phyloP scores from a whole-genome alignment of 2,797 vertebrate genomes.

The Psittacula echo region DNA sequence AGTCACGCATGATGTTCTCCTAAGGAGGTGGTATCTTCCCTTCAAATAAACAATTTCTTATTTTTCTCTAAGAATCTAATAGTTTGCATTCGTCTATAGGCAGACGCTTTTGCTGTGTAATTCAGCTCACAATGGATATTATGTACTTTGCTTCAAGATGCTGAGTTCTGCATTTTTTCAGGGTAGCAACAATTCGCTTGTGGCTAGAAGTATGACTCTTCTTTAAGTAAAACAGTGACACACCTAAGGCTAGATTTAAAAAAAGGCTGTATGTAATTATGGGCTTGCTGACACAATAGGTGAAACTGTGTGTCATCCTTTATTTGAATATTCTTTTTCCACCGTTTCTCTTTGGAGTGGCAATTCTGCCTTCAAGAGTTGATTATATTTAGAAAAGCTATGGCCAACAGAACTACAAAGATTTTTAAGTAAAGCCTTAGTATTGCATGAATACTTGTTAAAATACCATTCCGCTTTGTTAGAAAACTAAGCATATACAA shows the following conservation, averaged over 20 bases:
- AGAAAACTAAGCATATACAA: neutral
- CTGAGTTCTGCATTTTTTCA: constrained; percentile 64
- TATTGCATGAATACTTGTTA: neutral
- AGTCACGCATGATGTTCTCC: neutral
- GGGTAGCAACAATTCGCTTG: constrained; percentile 64
- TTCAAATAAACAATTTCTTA: neutral
- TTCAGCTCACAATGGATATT: constrained; percentile 18
- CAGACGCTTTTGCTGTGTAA: constrained; percentile 24
- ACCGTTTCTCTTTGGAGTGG: constrained; percentile 37
- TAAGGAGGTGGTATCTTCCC: neutral
- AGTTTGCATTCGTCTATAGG: neutral
- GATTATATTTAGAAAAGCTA: neutral
- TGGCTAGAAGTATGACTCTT: constrained; percentile 69
- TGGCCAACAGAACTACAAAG: neutral
- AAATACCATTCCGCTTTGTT: neutral
- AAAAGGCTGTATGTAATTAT: constrained; percentile 63
- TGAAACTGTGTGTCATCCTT: constrained; percentile 75
- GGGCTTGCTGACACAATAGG: constrained; percentile 71
- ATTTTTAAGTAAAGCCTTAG: neutral
- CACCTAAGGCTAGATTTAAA: constrained; percentile 73
- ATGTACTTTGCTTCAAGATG: constrained; percentile 52
- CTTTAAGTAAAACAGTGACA: constrained; percentile 69
- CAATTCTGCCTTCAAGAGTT: neutral
- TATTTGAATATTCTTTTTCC: constrained; percentile 50
- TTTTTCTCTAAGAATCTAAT: neutral